phyloP scores from a whole-genome alignment of 64 coral and sea anemone species.

The Hydrozoanthus tunicans region DNA sequence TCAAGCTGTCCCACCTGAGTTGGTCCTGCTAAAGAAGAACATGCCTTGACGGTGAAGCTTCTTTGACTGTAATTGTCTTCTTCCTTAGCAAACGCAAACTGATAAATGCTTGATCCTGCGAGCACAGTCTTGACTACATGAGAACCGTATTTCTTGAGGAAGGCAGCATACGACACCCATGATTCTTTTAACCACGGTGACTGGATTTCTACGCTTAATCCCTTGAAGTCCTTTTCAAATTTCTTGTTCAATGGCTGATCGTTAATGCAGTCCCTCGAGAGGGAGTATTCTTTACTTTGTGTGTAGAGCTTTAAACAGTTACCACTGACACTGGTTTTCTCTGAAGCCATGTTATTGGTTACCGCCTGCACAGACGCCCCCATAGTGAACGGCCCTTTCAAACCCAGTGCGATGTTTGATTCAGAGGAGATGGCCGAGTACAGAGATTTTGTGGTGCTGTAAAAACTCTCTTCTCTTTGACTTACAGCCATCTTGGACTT shows the following conservation, averaged over 20 bases:
- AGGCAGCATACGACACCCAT: not conserved
- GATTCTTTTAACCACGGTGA: not conserved
- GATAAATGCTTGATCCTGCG: not conserved
- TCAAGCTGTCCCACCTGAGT: not conserved
- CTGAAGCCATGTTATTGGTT: not conserved
- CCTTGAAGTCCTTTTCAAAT: not conserved
- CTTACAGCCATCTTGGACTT: not conserved
- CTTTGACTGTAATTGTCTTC: not conserved
- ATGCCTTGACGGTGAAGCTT: not conserved
- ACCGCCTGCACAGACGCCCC: slow-evolving; percentile 24
- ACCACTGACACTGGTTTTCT: not conserved
- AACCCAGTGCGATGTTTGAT: slow-evolving; percentile 8
- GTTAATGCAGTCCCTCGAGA: not conserved
- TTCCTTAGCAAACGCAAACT: not conserved
- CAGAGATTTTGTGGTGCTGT: slow-evolving; percentile 37
- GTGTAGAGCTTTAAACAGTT: not conserved
- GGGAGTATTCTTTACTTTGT: not conserved
- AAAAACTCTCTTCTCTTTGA: slow-evolving; percentile 47
- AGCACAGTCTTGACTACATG: not conserved
- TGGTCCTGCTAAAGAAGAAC: not conserved
- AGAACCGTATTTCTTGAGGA: not conserved
- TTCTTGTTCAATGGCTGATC: not conserved
- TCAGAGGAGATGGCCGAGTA: slow-evolving; percentile 30
- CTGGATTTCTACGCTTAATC: not conserved
- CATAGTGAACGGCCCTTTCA: slow-evolving; percentile 35